Base-by-base conservation (phyloP, 2,888 invertebrate species). In the Cataglyphis altisquamis region DNA sequence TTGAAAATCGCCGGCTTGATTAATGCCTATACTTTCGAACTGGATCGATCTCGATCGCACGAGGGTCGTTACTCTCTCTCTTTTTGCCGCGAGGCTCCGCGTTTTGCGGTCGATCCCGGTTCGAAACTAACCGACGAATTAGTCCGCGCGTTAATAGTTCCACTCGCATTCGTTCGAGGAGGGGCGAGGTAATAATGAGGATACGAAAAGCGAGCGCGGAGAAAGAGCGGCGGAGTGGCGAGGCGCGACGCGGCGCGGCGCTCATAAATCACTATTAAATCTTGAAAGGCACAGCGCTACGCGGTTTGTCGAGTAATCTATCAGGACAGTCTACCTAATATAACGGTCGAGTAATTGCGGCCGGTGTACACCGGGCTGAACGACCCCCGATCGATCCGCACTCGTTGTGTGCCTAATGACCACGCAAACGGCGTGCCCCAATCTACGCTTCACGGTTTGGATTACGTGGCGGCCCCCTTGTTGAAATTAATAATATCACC, bases 231-330 rank as follows among this genome's bases (percentile, higher is more conserved):
- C 57, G 1, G 57, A 68, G 55, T 41, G 45, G 29, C n/a, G 12
- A 32, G 29, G 62, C 36, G 66, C 73, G 74, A 68, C 21, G 78
- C 62, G 66, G 60, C 85, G 52, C 64, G 3, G 66, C n/a, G 25
- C 77, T 86, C 90, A 92, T 93, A 92, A 92, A 93, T 94, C 93
- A 93, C 91, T 91, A 93, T 94, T 94, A 93, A 94, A 93, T 92
- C 92, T 92, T 92, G 91, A 91, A 92, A 90, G 90, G 90, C 86
- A 90, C 88, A 86, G 90, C 48, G 48, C 89, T 90, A 85, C 82
- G 88, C 89, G 90, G 91, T 89, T 91, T 91, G 92, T 91, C 91
- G 86, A 92, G 92, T 91, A 92, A 93, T 93, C 92, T 92, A 93
- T 93, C 92, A 91, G 91, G 86, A 87, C 86, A 87, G 90, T 91